A percentile compares a stretch with the other conserved stretches of the same genome.
Evolutionary conservation across 2,888 invertebrate species (phyloP).

Genomic region (Ischnura elegans): DNA sequence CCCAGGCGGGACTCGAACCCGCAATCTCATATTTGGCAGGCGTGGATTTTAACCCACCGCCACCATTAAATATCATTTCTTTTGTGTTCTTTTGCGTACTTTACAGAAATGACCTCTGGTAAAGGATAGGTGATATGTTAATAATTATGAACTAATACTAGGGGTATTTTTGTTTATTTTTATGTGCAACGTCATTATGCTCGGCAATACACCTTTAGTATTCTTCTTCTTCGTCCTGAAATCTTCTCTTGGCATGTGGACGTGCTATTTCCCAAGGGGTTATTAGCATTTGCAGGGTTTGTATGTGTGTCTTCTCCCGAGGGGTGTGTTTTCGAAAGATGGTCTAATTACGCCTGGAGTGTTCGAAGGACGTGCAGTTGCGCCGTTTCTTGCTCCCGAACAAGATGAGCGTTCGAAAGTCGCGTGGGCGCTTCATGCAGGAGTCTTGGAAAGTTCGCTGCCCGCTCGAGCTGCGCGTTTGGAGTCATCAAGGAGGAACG

Average conservation of each 20-base stretch:
- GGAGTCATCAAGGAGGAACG: neutral
- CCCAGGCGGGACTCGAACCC: too few relatives aligned
- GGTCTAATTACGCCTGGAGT: neutral
- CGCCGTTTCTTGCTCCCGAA: neutral
- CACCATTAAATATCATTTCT: too few relatives aligned
- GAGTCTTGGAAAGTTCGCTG: neutral
- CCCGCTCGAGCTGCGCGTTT: neutral
- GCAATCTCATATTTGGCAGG: too few relatives aligned
- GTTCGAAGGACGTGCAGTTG: neutral
- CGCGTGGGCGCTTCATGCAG: neutral
- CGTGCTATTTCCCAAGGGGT: neutral
- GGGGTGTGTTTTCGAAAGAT: neutral
- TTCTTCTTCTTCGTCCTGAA: neutral
- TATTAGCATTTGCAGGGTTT: neutral
- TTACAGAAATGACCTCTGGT: too few relatives aligned
- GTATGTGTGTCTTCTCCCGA: neutral
- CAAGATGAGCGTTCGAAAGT: neutral
- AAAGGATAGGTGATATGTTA: too few relatives aligned
- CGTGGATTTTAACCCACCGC: too few relatives aligned
- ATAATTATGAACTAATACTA: too few relatives aligned
- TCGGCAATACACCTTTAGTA: neutral
- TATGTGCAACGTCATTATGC: too few relatives aligned
- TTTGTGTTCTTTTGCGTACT: too few relatives aligned
- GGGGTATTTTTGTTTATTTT: too few relatives aligned
- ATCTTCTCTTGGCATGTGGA: neutral